These are phyloP conservation scores for Drosophila mimetica DNA, from an alignment of 2,888 invertebrate genomes.

Conservation along the genomic window DNA sequence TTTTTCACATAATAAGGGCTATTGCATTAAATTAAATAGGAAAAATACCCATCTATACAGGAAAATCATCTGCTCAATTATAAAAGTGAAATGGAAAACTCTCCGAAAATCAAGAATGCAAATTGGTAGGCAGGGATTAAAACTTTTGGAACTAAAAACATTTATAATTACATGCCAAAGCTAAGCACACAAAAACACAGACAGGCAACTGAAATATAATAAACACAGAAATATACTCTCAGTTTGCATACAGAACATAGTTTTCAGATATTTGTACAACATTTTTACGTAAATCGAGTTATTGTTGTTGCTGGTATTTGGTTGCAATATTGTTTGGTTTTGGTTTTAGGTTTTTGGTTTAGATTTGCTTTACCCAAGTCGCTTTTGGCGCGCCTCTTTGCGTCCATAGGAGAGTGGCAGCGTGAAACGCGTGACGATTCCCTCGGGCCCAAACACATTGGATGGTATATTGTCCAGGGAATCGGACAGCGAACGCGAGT, in stretches of 20 bases:
- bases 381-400: slow-evolving; percentile 91
- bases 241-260: not conserved
- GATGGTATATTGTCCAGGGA: slow-evolving; percentile 87
- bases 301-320: slow-evolving; percentile 1
- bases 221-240: not conserved
- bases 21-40: no score
- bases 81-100: not conserved
- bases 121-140: slow-evolving; percentile 1
- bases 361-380: slow-evolving; percentile 89
- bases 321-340: slow-evolving; percentile 4
- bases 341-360: slow-evolving; percentile 25
- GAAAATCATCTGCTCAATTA: not conserved
- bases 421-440: slow-evolving; percentile 88
- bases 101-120: slow-evolving; percentile 1
- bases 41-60: no score
- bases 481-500: slow-evolving; percentile 85
- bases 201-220: slow-evolving; percentile 6
- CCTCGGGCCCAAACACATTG: slow-evolving; percentile 87
- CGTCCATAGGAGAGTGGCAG: slow-evolving; percentile 91
- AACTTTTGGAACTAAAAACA: slow-evolving; percentile 4
- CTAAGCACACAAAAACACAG: slow-evolving; percentile 20
- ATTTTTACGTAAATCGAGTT: not conserved
- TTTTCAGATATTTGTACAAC: not conserved
- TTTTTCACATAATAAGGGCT: no score
- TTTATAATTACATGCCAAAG: slow-evolving; percentile 40